phyloP scores from a whole-genome alignment of 2,888 invertebrate species.

The Tricholauxania praeusta region DNA sequence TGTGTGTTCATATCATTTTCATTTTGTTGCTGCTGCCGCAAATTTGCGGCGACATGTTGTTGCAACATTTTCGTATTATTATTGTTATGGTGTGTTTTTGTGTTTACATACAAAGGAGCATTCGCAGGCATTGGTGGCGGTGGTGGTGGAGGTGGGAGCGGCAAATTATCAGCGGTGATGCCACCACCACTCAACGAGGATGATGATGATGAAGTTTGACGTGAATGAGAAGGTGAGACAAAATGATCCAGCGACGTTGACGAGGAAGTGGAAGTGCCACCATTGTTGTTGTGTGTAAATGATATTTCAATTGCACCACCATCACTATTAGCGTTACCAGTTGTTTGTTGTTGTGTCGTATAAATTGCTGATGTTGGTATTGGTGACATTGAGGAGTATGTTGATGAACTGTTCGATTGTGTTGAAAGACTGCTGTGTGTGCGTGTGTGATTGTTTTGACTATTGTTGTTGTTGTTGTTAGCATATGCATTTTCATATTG shows the following conservation, averaged over 20 bases:
- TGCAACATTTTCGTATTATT: conserved; percentile 49
- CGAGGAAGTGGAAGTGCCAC: conserved; percentile 52
- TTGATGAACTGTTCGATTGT: conserved; percentile 58
- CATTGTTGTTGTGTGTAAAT: conserved; percentile 43
- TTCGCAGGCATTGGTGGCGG: conserved; percentile 47
- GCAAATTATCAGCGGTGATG: conserved; percentile 42
- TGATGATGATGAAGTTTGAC: conserved; percentile 61
- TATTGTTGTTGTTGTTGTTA: conserved; percentile 43
- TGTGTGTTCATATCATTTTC: conserved; percentile 66
- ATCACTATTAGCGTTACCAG: conserved; percentile 23
- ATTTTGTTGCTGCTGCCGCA: conserved; percentile 56
- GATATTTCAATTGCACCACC: conserved; percentile 43
- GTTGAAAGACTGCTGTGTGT: conserved; percentile 65
- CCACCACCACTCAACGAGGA: conserved; percentile 50
- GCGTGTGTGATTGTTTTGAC: conserved; percentile 59
- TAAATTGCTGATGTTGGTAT: conserved; percentile 51
- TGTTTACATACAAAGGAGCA: conserved; percentile 43
- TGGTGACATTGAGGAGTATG: conserved; percentile 57
- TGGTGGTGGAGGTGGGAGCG: conserved; percentile 51
- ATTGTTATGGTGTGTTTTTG: conserved; percentile 45
- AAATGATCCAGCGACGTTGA: conserved; percentile 58
- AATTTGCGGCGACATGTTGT: conserved; percentile 42
- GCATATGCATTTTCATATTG: conserved; percentile 49
- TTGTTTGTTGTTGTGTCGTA: too few species aligned
- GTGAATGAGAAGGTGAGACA: conserved; percentile 60